Base-by-base conservation (phyloP, 30 jellyfish, hydroid and myxozoan species). In the Cassiopea xamachana region DNA sequence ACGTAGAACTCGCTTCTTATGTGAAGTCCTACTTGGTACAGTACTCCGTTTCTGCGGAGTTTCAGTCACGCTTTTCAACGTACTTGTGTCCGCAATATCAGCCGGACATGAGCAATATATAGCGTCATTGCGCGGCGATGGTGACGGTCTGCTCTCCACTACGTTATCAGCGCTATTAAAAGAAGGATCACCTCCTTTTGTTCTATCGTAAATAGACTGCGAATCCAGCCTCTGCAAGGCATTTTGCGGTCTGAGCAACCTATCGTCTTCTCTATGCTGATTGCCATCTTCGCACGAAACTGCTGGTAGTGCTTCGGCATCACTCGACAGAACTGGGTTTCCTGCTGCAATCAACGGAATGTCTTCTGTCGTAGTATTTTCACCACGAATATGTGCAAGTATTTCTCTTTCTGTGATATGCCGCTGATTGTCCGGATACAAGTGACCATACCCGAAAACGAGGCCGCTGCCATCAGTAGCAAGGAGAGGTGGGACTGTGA, bases 81-180 rank as follows among this genome's bases (percentile, higher is more conserved):
- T 60, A 9, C 15, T 59, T 60, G 86, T 84, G 81, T 88, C 95
- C 69, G 95, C 79, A n/a, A 88, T 77, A 58, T 88, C 95, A 13
- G 95, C 84, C 81, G 95, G 95, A 70, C 91, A 88, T 69, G 95
- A 88, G 60, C 91, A 88, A 80, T 88, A 88, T 17, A 88, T 88
- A 58, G 61, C 49, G 75, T 88, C 95, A 48, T 79, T 88, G 73
- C 73, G 87, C 81, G 95, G 95, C 50, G 95, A 88, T 1, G 81
- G 39, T 12, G 73, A 18, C 50, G 43, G 71, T 50, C 62, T 77
- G 80, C 69, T 85, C 55, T 44, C 73, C 17, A 39, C 27, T 46
- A 62, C 71, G 15, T 71, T 76, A 83, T 78, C 90, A 10, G 64
- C 46, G 59, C 79, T 1, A 17, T 1, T 73, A 71, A 51, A 71